Conservation (phyloP, 2,113 vertebrate genomes). For the Acanthochromis polyacanthus region DNA sequence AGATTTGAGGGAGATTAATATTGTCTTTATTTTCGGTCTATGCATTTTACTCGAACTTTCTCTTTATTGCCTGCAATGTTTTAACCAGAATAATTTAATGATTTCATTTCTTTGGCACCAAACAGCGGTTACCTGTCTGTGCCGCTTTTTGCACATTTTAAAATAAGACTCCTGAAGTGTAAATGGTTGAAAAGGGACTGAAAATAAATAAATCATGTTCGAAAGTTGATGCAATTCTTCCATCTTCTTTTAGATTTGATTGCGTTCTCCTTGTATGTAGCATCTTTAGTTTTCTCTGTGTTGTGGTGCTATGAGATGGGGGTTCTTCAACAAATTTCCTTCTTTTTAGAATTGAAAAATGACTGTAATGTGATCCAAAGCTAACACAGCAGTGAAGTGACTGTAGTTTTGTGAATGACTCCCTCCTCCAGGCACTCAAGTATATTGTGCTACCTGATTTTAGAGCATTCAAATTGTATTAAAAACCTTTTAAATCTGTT, state of each 20-base stretch:
- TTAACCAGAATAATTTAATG: not conserved
- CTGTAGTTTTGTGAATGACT: slow-evolving; percentile 14
- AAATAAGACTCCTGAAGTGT: too few species aligned
- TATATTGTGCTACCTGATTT: slow-evolving; percentile 27
- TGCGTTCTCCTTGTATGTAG: too few species aligned
- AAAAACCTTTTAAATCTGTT: slow-evolving; percentile 56
- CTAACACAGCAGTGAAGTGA: not conserved
- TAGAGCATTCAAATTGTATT: slow-evolving; percentile 45
- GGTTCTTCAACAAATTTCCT: too few species aligned
- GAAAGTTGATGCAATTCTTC: too few species aligned
- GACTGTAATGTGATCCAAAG: not conserved
- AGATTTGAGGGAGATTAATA: too few species aligned
- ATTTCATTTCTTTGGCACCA: not conserved
- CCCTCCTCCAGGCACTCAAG: slow-evolving; percentile 12
- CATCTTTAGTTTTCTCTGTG: too few species aligned
- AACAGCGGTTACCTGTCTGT: too few species aligned
- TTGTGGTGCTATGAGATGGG: too few species aligned
- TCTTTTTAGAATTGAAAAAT: not conserved
- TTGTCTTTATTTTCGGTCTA: not conserved
- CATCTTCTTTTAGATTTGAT: too few species aligned
- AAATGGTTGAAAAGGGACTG: too few species aligned
- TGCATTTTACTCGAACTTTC: not conserved
- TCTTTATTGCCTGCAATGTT: not conserved
- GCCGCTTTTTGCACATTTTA: too few species aligned
- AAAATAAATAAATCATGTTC: too few species aligned